Percentiles rank a stretch among this genome's conserved stretches.
These are phyloP conservation scores for Eulemur mongoz DNA, from an alignment of 2,797 vertebrate genomes.

Conservation along the genomic window DNA sequence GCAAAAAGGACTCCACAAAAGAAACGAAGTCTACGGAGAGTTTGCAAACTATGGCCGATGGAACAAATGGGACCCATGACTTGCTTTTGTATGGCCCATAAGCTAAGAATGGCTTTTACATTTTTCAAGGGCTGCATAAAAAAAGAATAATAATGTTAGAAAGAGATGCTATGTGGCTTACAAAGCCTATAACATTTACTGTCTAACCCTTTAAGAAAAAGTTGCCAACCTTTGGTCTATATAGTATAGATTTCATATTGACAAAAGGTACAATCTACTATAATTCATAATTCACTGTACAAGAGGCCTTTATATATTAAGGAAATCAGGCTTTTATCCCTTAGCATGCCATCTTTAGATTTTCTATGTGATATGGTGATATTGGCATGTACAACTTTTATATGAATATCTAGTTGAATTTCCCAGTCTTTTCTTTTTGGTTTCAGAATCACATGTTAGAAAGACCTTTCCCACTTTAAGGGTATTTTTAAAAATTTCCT, in stretches of 20 bases:
- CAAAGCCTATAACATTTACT: not conserved
- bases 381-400: not conserved
- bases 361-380: not conserved
- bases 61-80: not conserved
- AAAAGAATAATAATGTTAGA: not conserved
- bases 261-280: not conserved
- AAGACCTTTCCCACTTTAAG: not conserved
- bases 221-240: not conserved
- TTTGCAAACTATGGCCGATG: not conserved
- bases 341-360: not conserved
- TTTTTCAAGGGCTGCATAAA: not conserved
- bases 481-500: not conserved
- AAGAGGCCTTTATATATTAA: not conserved
- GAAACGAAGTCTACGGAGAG: not conserved
- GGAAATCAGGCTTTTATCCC: not conserved
- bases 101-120: not conserved
- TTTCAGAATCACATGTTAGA: not conserved
- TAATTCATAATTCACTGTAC: not conserved
- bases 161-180: not conserved
- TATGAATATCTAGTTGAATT: not conserved
- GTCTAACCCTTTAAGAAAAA: not conserved
- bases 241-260: not conserved
- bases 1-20: not conserved
- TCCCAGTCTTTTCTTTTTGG: not conserved
- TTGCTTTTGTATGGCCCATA: not conserved